Evolutionary conservation across 1,140 invertebrate species (phyloP), one percentile per base, ranked within the genome.

Genomic region (Drosophila simulans): DNA sequence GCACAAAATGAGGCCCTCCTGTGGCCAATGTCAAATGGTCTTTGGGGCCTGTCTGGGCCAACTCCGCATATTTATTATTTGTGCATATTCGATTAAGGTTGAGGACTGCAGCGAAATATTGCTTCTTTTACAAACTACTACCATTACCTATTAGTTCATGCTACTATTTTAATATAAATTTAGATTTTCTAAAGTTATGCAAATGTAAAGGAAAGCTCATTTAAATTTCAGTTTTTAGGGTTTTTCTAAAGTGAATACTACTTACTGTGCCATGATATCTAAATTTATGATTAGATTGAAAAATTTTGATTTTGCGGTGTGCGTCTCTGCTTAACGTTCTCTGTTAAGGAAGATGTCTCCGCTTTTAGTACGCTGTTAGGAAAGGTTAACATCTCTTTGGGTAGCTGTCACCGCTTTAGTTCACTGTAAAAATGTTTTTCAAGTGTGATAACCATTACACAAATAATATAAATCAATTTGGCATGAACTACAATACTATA

Each of bases 11-110:
- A 39, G 72, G 68, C 62, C 65, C 46, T 65, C 57, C 71, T 77
- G 73, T 68, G 79, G 79, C 73, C 73, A 81, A 82, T 82, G 79
- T 81, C 79, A 81, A 81, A 81, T 81, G 79, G 62, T 69, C 53
- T 55, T 22, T 15, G 62, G 48, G 25, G 40, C 31, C 34, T 31
- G 40, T 45, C 62, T 65, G 22, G 39, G 31, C 34, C 48, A 54
- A 54, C 31, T 46, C 34, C 62, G 40, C 34, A 54, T 68, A 69
- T 69, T 69, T 66, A 69, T 65, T 69, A 46, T 69, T 69, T 52
- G 22, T 54, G 40, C 22, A 46, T 64, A 52, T 68, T 43, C 43
- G 53, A 62, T 58, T 31, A 35, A 46, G 27, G 0, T 34, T n/a
- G 39, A 10, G 10, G 11, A 49, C 13, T 42, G 35, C 46, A 52